Conservation (phyloP, 2,888 invertebrate genomes). For the Kuschelorhynchus macadamiae region DNA sequence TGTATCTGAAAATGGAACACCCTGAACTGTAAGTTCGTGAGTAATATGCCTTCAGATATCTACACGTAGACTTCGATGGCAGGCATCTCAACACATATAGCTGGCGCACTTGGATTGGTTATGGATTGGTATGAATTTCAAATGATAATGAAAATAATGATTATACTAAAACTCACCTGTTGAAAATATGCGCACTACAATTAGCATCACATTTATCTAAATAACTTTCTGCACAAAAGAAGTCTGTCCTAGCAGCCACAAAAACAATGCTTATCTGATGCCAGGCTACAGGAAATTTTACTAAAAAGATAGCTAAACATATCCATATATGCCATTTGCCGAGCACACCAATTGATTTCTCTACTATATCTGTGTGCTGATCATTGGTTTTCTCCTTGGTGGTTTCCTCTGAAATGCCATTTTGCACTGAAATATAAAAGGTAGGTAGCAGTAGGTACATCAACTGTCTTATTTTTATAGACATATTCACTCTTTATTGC, state of each 20-base stretch:
- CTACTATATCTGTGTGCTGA: constrained; percentile 73
- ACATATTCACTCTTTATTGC: too few relatives aligned
- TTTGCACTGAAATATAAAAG: constrained; percentile 32
- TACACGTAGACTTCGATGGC: too few relatives aligned
- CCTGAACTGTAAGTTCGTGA: too few relatives aligned
- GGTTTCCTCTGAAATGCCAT: constrained; percentile 20
- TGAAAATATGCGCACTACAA: constrained; percentile 66
- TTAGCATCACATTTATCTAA: constrained; percentile 72
- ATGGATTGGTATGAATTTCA: too few relatives aligned
- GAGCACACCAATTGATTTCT: constrained; percentile 79
- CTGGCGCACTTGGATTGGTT: too few relatives aligned
- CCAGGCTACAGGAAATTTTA: constrained; percentile 82
- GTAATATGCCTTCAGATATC: too few relatives aligned
- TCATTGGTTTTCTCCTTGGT: constrained; percentile 19
- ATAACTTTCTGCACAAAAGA: constrained; percentile 65
- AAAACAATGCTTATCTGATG: constrained; percentile 85
- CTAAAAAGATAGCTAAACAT: constrained; percentile 75
- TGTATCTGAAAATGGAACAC: too few relatives aligned
- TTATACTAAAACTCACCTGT: constrained; percentile 65
- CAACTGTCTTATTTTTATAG: too few relatives aligned
- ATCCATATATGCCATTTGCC: constrained; percentile 84
- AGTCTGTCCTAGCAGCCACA: constrained; percentile 78
- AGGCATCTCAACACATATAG: too few relatives aligned
- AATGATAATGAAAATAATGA: too few relatives aligned
- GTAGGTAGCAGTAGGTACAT: too few relatives aligned